These are phyloP conservation scores for Caenorhabditis sulstoni DNA, from an alignment of 2,888 invertebrate genomes.

Conservation along the genomic window DNA sequence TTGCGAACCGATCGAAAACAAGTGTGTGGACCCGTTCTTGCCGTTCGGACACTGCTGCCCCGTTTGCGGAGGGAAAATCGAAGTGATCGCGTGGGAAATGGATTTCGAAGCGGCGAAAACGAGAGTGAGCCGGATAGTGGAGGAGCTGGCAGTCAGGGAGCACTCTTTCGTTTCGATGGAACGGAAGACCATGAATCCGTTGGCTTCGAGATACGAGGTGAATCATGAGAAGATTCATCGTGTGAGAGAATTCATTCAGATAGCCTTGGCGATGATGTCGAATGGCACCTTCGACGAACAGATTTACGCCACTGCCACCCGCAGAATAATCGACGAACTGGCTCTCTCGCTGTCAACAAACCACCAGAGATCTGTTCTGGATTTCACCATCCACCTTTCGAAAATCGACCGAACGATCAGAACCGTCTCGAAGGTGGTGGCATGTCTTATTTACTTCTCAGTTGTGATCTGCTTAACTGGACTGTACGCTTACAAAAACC, in stretches of 20 bases:
- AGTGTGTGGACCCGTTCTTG: conserved; percentile 53
- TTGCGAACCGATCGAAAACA: conserved; percentile 21
- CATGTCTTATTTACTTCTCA: conserved; percentile 26
- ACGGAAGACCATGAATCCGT: conserved; percentile 2
- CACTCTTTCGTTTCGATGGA: conserved; percentile 14
- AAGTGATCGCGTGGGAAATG: conserved; percentile 14
- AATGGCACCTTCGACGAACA: conserved; percentile 23
- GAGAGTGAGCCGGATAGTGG: background rate
- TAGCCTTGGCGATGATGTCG: conserved; percentile 5
- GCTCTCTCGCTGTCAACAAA: background rate
- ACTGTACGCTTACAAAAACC: conserved; percentile 12
- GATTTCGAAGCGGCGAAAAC: background rate
- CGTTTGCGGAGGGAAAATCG: conserved; percentile 57
- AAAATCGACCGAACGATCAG: conserved; percentile 26
- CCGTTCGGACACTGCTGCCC: conserved; percentile 68
- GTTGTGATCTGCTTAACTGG: conserved; percentile 12
- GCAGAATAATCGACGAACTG: conserved; percentile 9
- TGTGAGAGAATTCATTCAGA: background rate
- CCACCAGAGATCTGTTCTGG: conserved; percentile 3
- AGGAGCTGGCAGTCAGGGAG: background rate
- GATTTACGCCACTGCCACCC: background rate
- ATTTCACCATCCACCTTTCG: conserved; percentile 7
- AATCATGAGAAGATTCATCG: no score
- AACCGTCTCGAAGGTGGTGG: conserved; percentile 16
- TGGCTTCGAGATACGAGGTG: conserved; percentile 35